Conservation (phyloP, 2,113 vertebrate species). For the Anarrhichthys ocellatus region DNA sequence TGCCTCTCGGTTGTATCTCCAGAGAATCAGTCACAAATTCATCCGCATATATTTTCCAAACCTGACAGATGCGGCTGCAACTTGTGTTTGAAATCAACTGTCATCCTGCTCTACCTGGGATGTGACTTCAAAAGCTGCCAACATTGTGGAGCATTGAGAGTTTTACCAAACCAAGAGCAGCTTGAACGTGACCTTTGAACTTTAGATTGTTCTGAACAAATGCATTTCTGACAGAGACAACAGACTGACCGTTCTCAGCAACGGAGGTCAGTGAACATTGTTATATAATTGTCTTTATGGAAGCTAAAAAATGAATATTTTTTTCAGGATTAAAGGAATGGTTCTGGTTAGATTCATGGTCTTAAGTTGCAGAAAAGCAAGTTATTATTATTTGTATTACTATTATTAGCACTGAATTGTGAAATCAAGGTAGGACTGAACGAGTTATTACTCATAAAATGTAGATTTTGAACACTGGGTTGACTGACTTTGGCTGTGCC, state of each 20-base stretch:
- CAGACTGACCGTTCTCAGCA: neutral
- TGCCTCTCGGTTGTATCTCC: neutral
- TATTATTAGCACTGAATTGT: neutral
- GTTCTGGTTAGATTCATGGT: neutral
- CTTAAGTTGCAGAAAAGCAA: neutral
- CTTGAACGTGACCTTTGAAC: neutral
- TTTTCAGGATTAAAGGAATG: neutral
- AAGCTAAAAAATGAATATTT: neutral
- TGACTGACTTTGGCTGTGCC: neutral
- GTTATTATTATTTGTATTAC: neutral
- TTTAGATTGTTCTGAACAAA: neutral
- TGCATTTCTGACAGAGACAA: neutral
- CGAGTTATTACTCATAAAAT: neutral
- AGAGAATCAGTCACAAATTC: neutral
- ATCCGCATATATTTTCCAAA: neutral
- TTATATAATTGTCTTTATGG: neutral
- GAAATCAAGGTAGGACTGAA: neutral
- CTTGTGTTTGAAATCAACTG: neutral
- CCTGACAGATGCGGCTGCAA: neutral
- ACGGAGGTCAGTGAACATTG: neutral
- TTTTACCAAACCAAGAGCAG: slow-evolving; percentile 3
- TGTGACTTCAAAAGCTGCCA: neutral
- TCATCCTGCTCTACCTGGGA: neutral
- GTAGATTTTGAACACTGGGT: neutral
- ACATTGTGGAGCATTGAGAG: neutral